These are phyloP conservation scores for Acanthopleura granulata DNA, from an alignment of 2,888 invertebrate genomes.

Conservation along the genomic window DNA sequence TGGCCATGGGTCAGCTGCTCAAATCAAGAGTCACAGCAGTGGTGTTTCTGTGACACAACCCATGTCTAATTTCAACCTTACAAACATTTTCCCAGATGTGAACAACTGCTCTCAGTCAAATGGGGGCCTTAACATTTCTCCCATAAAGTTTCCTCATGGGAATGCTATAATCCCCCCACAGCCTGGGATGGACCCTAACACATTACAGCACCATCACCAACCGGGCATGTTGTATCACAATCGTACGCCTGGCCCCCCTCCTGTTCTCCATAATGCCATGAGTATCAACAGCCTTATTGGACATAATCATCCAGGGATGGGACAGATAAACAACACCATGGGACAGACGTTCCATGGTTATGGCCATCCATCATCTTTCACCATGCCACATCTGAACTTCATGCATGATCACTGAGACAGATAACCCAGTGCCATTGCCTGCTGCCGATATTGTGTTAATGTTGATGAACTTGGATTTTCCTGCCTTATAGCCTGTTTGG, in stretches of 20 bases:
- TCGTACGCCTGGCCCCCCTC: conserved; percentile 54
- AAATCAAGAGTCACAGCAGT: conserved; percentile 55
- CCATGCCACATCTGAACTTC: conserved; percentile 67
- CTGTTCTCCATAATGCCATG: conserved; percentile 63
- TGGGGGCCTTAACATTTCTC: conserved; percentile 64
- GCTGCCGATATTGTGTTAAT: no score
- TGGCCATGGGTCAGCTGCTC: conserved; percentile 49
- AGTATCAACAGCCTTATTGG: conserved; percentile 67
- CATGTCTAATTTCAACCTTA: conserved; percentile 66
- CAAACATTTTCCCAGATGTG: conserved; percentile 64
- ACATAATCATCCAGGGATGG: conserved; percentile 60
- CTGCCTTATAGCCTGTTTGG: no score
- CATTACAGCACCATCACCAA: conserved; percentile 61
- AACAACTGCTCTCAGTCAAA: conserved; percentile 45
- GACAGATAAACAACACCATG: conserved; percentile 58
- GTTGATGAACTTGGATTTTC: no score
- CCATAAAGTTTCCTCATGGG: conserved; percentile 66
- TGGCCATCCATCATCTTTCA: conserved; percentile 59
- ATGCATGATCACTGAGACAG: conserved; percentile 58
- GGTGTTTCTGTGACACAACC: conserved; percentile 51
- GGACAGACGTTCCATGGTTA: conserved; percentile 64
- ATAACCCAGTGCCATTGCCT: not conserved
- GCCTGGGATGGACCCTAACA: conserved; percentile 59
- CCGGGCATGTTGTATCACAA: conserved; percentile 55
- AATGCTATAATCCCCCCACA: conserved; percentile 55